Conservation (phyloP, 2,113 vertebrate genomes). For the Herpailurus yagouaroundi region DNA sequence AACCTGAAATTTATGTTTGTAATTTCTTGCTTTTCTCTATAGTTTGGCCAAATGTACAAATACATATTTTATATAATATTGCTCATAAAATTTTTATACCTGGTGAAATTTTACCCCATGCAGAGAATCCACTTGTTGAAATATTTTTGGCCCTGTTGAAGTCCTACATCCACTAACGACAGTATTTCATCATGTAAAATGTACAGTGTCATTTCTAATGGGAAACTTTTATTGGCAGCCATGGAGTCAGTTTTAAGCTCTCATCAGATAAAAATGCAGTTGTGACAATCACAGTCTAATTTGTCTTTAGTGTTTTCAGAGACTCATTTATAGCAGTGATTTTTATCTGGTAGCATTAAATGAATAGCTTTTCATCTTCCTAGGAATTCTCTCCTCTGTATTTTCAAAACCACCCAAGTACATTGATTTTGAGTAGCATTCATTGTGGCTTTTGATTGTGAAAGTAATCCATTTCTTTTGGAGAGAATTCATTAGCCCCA, state of each 20-base stretch:
- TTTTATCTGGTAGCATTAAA: constrained; percentile 16
- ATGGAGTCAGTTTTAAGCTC: constrained; percentile 19
- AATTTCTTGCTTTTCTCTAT: constrained; percentile 46
- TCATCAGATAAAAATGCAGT: constrained; percentile 58
- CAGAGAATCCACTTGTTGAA: constrained; percentile 57
- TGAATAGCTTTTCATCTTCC: constrained; percentile 19
- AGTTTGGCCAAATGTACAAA: constrained; percentile 52
- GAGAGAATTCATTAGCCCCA: background rate
- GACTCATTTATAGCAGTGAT: background rate
- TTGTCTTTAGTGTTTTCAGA: constrained; percentile 38
- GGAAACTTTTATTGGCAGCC: constrained; percentile 48
- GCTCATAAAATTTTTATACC: constrained; percentile 52
- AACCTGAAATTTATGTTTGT: constrained; percentile 49
- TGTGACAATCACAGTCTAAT: constrained; percentile 47
- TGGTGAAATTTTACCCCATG: constrained; percentile 61
- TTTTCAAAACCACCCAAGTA: constrained; percentile 34
- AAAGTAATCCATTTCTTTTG: background rate
- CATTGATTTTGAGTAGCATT: background rate
- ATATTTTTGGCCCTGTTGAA: constrained; percentile 22
- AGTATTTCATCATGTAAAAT: constrained; percentile 48
- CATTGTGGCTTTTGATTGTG: background rate
- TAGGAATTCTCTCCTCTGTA: background rate
- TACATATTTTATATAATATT: constrained; percentile 50
- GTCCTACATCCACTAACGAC: constrained; percentile 24
- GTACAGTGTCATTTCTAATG: constrained; percentile 11